Conservation (phyloP, 2,888 invertebrate genomes). For the Conus canariensis region DNA sequence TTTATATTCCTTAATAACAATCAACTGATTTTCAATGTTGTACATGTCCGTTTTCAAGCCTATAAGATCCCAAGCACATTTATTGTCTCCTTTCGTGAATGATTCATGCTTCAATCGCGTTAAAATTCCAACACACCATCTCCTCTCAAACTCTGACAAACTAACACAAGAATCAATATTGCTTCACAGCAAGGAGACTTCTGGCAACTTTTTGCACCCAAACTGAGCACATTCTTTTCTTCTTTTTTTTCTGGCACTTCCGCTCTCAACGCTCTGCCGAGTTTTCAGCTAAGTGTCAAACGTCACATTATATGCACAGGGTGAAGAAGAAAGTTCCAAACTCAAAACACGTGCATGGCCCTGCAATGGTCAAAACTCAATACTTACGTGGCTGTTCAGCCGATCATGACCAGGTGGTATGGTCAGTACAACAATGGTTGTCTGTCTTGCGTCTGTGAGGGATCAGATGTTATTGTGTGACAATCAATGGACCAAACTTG, state of each 20-base stretch:
- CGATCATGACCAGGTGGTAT: neutral
- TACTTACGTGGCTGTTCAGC: slow-evolving; percentile 3
- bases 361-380: neutral
- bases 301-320: neutral
- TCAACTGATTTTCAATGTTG: too few species aligned
- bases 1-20: too few species aligned
- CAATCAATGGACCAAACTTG: neutral
- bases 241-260: slow-evolving; percentile 20
- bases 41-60: too few species aligned
- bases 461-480: neutral
- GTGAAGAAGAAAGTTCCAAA: neutral
- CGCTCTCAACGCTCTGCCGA: slow-evolving; percentile 8
- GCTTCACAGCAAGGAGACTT: neutral
- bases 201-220: neutral
- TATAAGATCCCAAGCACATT: too few species aligned
- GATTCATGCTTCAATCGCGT: neutral
- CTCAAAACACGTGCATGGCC: neutral
- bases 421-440: neutral
- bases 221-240: neutral
- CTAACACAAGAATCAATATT: slow-evolving; percentile 3
- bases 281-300: slow-evolving; percentile 17
- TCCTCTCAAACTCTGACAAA: neutral
- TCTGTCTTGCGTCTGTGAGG: neutral
- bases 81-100: neutral
- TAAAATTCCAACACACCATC: neutral